These are phyloP conservation scores for Acarapis woodi DNA, from an alignment of 1,140 invertebrate species.

Conservation along the genomic window DNA sequence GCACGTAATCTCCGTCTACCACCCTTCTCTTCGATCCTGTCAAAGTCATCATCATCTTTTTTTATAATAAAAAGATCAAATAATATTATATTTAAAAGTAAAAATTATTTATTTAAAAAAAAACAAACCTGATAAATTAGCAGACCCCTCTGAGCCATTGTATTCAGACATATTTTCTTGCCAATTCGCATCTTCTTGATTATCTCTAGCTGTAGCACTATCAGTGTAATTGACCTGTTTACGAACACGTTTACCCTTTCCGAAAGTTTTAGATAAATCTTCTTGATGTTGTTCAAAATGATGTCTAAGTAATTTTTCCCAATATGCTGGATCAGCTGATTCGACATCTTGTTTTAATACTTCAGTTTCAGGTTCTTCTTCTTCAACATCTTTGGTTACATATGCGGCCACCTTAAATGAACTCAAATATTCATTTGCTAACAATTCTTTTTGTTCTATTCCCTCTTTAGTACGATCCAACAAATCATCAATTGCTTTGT, in stretches of 20 bases:
- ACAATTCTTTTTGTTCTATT: slow-evolving; percentile 91
- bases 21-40: slow-evolving; percentile 45
- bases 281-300: slow-evolving; percentile 99
- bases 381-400: slow-evolving; percentile 76
- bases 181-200: slow-evolving; percentile 56
- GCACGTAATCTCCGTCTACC: slow-evolving; percentile 42
- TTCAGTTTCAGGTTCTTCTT: slow-evolving; percentile 80
- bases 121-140: slow-evolving; percentile 11
- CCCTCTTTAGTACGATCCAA: slow-evolving; percentile 73
- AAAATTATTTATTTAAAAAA: not conserved
- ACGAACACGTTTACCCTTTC: slow-evolving; percentile 57
- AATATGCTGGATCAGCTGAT: slow-evolving; percentile 94
- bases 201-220: slow-evolving; percentile 51
- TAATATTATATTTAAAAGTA: not conserved
- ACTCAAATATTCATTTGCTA: slow-evolving; percentile 95
- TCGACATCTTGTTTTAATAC: slow-evolving; percentile 93
- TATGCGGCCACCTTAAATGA: slow-evolving; percentile 90
- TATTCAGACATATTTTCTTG: slow-evolving; percentile 92
- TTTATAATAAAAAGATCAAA: slow-evolving; percentile 4
- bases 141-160: slow-evolving; percentile 60
- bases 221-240: slow-evolving; percentile 96
- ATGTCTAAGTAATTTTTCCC: slow-evolving; percentile 91
- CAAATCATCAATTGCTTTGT: slow-evolving; percentile 68
- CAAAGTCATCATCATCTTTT: slow-evolving; percentile 86
- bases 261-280: slow-evolving; percentile 51